These are phyloP conservation scores for Papilio aristodemus DNA, from an alignment of 1,140 invertebrate species.

Conservation along the genomic window DNA sequence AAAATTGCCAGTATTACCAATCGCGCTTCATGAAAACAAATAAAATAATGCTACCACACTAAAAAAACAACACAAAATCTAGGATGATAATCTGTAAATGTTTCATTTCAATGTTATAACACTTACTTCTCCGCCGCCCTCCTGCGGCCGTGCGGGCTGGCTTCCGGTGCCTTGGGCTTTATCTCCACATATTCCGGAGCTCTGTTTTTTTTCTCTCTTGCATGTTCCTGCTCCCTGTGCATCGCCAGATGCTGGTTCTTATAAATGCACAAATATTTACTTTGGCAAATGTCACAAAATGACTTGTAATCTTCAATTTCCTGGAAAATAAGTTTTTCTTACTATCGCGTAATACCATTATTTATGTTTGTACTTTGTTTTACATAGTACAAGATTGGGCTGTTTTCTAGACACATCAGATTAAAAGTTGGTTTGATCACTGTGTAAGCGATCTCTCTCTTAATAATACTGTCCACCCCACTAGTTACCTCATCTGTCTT, in stretches of 20 bases:
- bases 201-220: slow-evolving; percentile 50
- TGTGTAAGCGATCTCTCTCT: too few species aligned
- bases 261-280: slow-evolving; percentile 82
- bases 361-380: background rate
- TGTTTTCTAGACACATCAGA: too few species aligned
- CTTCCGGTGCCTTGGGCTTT: slow-evolving; percentile 37
- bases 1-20: too few species aligned
- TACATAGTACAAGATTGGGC: slow-evolving; percentile 31
- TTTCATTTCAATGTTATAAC: background rate
- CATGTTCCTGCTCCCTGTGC: slow-evolving; percentile 63
- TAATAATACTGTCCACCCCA: too few species aligned
- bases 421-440: slow-evolving; percentile 26
- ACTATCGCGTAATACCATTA: background rate
- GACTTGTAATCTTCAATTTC: slow-evolving; percentile 79
- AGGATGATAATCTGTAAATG: too few species aligned
- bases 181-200: slow-evolving; percentile 44
- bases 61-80: too few species aligned
- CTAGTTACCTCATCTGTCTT: slow-evolving; percentile 79
- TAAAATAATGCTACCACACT: too few species aligned
- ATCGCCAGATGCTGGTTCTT: slow-evolving; percentile 76
- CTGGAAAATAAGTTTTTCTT: slow-evolving; percentile 51
- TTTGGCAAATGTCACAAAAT: slow-evolving; percentile 80
- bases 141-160: slow-evolving; percentile 60
- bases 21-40: too few species aligned
- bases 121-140: slow-evolving; percentile 81